Evolutionary conservation across 1,140 invertebrate genomes (phyloP), one percentile per base, ranked within the genome.

Genomic region (Marisa cornuarietis): DNA sequence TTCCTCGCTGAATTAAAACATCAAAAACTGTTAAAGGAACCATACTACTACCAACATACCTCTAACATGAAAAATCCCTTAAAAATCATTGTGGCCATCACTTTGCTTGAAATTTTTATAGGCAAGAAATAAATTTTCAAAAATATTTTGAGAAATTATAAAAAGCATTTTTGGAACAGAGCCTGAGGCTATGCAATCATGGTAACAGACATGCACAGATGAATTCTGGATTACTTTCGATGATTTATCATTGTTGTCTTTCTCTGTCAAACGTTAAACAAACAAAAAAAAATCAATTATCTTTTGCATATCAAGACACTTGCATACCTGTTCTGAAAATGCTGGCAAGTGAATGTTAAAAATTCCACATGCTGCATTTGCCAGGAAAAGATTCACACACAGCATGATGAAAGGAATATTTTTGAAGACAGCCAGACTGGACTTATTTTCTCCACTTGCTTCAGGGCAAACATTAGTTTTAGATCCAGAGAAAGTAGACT

Each of bases 281-380:
- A 13, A n/a, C n/a, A n/a, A 42, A 13, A 26, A 26, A 7, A 13
- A 8, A 22, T 14, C 13, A 11, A 22, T 69, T 69, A 7, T 14
- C 66, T 69, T 69, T 9, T 69, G 13, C 42, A 22, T 22, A 11
- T 1, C 71, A 73, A 52, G 42, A 24, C 73, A 75, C 18, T 13
- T 24, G 16, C 31, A 31, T 71, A 72, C 71, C 68, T 72, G 26
- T 22, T 79, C 66, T 20, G 58, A 79, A 61, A 79, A 79, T 49
- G 78, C 78, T 5, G 78, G 66, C 66, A 79, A 42, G 13, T 80
- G 79, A 26, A 80, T 80, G 73, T 20, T 76, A 72, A 80, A 69
- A 61, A 76, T 73, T 42, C 79, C 79, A 69, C 73, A 80, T 14
- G 73, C 73, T 20, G 65, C 65, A 54, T 80, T 80, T 26, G 73